Evolutionary conservation across 2,888 invertebrate genomes (phyloP).

Genomic region (Sarcophaga caerulescens): DNA sequence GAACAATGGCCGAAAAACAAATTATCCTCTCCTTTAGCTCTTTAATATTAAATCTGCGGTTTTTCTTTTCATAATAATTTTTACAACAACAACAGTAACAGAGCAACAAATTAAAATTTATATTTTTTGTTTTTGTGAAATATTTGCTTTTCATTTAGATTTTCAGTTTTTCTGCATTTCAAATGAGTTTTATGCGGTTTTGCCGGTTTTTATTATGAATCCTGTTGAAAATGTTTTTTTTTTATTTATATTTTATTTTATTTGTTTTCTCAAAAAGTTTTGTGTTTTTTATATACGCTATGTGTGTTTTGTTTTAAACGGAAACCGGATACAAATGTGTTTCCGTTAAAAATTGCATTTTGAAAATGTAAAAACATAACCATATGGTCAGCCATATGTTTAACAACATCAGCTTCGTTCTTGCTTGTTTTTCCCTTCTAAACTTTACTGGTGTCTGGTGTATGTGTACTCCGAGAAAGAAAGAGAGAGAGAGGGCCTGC

Average conservation of each 20-base stretch:
- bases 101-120: not conserved
- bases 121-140: no score
- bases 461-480: no score
- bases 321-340: constrained; percentile 66
- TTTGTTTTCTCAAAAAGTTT: constrained; percentile 1
- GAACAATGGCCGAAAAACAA: constrained; percentile 44
- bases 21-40: not conserved
- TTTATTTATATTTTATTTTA: not conserved
- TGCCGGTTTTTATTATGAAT: constrained; percentile 51
- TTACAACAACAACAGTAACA: not conserved
- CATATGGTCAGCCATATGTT: constrained; percentile 67
- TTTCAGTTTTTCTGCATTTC: constrained; percentile 57
- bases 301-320: constrained; percentile 51
- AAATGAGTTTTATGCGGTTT: constrained; percentile 67
- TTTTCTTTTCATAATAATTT: constrained; percentile 35
- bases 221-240: constrained; percentile 7
- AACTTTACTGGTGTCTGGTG: no score
- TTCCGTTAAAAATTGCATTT: constrained; percentile 62
- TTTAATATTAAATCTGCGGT: constrained; percentile 66
- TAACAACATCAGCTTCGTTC: constrained; percentile 40
- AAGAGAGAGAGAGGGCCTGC: no score
- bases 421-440: not conserved
- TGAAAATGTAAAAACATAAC: constrained; percentile 52
- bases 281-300: not conserved
- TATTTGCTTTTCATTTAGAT: constrained; percentile 55